Base-by-base conservation (phyloP, 2,797 vertebrate species). In the Crocodylus rhombifer region DNA sequence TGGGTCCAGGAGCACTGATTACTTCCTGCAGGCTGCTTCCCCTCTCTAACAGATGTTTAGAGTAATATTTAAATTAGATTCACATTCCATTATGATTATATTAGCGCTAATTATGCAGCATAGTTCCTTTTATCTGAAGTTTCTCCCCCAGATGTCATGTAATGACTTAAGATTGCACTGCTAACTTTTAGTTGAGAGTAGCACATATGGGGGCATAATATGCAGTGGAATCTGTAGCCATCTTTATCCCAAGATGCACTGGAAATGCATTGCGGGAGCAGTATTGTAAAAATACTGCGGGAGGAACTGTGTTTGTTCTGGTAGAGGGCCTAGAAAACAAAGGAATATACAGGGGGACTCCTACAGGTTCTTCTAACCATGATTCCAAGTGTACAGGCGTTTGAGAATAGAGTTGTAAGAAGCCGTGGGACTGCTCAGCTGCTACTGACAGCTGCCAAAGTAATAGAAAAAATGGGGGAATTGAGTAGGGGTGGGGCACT, bases 61-160 rank as follows among this genome's bases (percentile, higher is more conserved):
- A 95, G 75, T 85, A 94, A 82, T 95, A 95, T 94, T 96, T 96
- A 94, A 96, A 95, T 95, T 92, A 94, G 80, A 90, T 76, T 86
- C 90, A 65, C 79, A n/a, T 90, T 84, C 88, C 89, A 65, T 94
- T 77, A 56, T 96, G 67, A 62, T 91, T 92, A 67, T 92, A 84
- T 89, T 94, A 90, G 87, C 88, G 21, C 87, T 86, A 86, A 85
- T 76, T 92, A 83, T 92, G 90, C 63, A 85, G 82, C 79, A 76
- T 55, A 88, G n/a, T 92, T 57, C 79, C 74, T 92, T 51, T 77
- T 89, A 60, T 89, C 84, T 77, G 78, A 79, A 87, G 65, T 86
- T 94, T 92, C 82, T 61, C 64, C 16, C 62, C 71, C 56, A 86
- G 57, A 18, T 89, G 71, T 93, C 82, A 78, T 76, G 6, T 78